Percentiles rank a stretch among this genome's conserved stretches.
Conservation (phyloP, 2,888 invertebrate genomes). For the Buathra laborator region DNA sequence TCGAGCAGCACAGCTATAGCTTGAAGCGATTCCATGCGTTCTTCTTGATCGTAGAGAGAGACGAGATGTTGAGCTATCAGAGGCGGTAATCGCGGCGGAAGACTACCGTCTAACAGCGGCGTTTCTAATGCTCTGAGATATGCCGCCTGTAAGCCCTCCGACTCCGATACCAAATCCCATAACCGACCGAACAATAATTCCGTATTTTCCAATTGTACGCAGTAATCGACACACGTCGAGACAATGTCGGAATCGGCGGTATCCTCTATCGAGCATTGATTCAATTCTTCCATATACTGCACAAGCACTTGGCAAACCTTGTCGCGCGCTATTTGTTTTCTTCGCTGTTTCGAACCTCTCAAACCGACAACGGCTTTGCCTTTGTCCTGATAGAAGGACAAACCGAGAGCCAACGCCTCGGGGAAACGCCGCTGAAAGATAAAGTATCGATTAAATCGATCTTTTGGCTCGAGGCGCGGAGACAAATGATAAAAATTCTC, state of each 20-base stretch:
- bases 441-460: background rate
- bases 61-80: constrained; percentile 89
- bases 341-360: constrained; percentile 85
- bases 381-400: constrained; percentile 88
- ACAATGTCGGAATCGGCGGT: constrained; percentile 79
- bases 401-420: constrained; percentile 87
- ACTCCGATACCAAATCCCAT: constrained; percentile 87
- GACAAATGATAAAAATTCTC: too few species aligned
- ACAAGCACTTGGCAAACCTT: constrained; percentile 83
- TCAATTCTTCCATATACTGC: constrained; percentile 83
- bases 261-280: constrained; percentile 76
- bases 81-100: constrained; percentile 87
- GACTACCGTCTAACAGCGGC: constrained; percentile 86
- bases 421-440: constrained; percentile 85
- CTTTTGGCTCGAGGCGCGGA: too few species aligned
- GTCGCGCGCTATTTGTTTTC: constrained; percentile 84
- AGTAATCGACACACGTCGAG: constrained; percentile 82
- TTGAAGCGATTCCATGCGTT: constrained; percentile 89
- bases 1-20: constrained; percentile 89
- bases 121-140: constrained; percentile 90
- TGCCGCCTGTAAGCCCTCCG: constrained; percentile 88
- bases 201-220: constrained; percentile 83
- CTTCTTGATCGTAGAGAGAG: constrained; percentile 88
- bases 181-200: constrained; percentile 86
- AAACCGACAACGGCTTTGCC: constrained; percentile 88